A percentile compares a stretch with the other conserved stretches of the same genome.
These are phyloP conservation scores for Tinamus guttatus DNA, from an alignment of 2,113 vertebrate species.

Conservation along the genomic window DNA sequence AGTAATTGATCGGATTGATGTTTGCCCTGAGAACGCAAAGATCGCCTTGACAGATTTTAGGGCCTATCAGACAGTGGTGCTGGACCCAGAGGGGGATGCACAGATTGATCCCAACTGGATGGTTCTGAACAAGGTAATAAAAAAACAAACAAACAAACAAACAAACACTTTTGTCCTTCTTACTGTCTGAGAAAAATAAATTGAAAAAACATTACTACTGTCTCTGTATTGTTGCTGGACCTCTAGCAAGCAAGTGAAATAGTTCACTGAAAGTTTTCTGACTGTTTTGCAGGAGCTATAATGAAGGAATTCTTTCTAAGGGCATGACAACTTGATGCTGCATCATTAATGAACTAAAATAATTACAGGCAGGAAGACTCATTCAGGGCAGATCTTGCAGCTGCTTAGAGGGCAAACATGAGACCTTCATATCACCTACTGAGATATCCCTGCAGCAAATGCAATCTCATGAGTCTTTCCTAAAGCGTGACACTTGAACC, in stretches of 20 bases:
- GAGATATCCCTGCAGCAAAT: neutral
- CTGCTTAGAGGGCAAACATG: neutral
- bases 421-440: neutral
- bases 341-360: neutral
- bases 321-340: neutral
- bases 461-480: neutral
- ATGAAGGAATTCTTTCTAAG: neutral
- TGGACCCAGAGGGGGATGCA: slow-evolving; percentile 98
- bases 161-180: neutral
- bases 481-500: neutral
- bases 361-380: neutral
- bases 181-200: neutral
- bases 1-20: slow-evolving; percentile 91
- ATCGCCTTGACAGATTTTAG: slow-evolving; percentile 96
- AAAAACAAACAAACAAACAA: no score
- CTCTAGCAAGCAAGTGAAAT: neutral
- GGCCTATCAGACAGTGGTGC: slow-evolving; percentile 96
- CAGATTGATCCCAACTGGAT: slow-evolving; percentile 99
- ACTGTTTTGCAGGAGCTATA: neutral
- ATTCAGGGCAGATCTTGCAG: neutral
- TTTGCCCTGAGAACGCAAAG: slow-evolving; percentile 96
- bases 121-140: slow-evolving; percentile 92
- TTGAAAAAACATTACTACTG: neutral
- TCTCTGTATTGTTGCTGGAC: neutral
- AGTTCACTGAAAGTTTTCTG: neutral